Base-by-base conservation (phyloP, 2,113 vertebrate genomes). In the Pampusana beccarii region DNA sequence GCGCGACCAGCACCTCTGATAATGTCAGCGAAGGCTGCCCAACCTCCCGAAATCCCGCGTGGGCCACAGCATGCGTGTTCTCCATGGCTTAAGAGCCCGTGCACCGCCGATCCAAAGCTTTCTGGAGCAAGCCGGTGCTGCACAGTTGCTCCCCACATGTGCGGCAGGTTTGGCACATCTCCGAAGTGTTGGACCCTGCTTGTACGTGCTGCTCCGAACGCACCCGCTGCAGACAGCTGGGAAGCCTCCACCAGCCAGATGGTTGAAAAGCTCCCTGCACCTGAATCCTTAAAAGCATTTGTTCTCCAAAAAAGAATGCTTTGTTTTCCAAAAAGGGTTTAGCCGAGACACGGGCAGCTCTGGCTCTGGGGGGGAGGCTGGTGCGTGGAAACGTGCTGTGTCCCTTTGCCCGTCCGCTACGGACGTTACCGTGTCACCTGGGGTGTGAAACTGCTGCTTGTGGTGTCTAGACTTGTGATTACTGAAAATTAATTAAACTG, bases 401-500 rank as follows among this genome's bases (percentile, higher is more conserved):
- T 86, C 95, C 57, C 80, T 88, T 88, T 69, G 88, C 91, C 86
- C 8, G 2, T 86, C 80, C 90, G 2, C 74, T 69, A 12, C 0
- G 2, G 90, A 73, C 1, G 19, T 82, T 92, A 70, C 73, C 5
- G 2, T 92, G 93, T 95, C 95, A 96, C 92, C 88, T 92, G 96
- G 92, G 88, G 95, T 97, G 96, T 96, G 96, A 96, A 95, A 96
- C 91, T 94, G 94, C 95, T 95, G 88, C 84, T 94, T 91, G 74
- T 94, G 96, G 83, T 96, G 96, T 96, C 96, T 97, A 97, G 96
- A 96, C 95, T 95, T 95, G 95, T 96, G 96, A 96, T 97, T 97
- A 96, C 93, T 93, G 96, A 97, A 97, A 97, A 96, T 97, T 96
- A 97, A 96, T 96, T 97, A 96, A 96, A 96, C 92, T 91, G 96